These are phyloP conservation scores for Rhabdophis nuchalis DNA, from an alignment of 2,797 vertebrate genomes.

Conservation along the genomic window DNA sequence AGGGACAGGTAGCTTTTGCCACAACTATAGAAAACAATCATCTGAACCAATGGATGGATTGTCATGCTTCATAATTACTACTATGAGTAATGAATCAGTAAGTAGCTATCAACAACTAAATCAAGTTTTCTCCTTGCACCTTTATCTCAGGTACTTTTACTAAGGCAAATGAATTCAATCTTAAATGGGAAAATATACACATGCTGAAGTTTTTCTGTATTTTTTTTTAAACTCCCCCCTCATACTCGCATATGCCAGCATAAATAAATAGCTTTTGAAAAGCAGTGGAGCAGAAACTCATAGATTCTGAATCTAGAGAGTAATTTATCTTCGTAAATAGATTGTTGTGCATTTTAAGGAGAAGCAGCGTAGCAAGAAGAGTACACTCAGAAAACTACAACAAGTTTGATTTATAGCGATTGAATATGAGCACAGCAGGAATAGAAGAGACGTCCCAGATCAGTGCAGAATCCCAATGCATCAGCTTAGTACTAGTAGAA, in stretches of 20 bases:
- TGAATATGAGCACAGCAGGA: not conserved
- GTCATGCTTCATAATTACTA: not conserved
- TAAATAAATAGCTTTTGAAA: not conserved
- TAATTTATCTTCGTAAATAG: conserved; percentile 1
- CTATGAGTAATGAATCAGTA: not conserved
- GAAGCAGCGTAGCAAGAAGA: not conserved
- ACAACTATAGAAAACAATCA: not conserved
- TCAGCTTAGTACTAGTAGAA: not conserved
- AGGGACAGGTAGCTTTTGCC: not conserved
- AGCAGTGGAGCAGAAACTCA: not conserved
- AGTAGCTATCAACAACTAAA: not conserved
- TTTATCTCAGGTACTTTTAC: not conserved
- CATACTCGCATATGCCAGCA: not conserved
- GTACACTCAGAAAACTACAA: not conserved
- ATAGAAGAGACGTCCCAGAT: not conserved
- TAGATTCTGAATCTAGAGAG: not conserved
- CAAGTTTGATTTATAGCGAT: not conserved
- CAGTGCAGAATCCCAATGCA: not conserved
- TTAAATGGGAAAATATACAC: not conserved
- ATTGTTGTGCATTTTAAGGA: not conserved
- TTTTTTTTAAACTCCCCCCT: not conserved
- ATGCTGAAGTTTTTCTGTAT: not conserved
- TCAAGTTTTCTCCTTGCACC: not conserved
- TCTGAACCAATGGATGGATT: not conserved
- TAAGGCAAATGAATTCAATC: not conserved